A percentile compares a stretch with the other conserved stretches of the same genome.
phyloP scores from a whole-genome alignment of 2,888 invertebrate species.

The Criorhina ranunculi region DNA sequence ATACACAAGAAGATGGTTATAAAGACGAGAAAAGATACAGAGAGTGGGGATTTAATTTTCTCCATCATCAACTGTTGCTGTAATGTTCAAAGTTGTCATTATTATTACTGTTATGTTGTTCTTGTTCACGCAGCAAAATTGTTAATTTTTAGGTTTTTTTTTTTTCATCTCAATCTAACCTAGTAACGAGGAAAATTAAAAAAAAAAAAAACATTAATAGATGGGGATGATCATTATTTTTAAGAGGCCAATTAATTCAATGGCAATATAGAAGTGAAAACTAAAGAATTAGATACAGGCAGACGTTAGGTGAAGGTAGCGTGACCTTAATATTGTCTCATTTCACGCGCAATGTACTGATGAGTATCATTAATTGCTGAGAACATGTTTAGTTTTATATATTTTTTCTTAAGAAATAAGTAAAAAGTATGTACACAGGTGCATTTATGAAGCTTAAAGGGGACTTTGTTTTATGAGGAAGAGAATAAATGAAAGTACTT shows the following conservation, averaged over 20 bases:
- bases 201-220: not conserved
- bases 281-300: constrained; percentile 27
- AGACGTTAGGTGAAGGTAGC: constrained; percentile 7
- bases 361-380: constrained; percentile 40
- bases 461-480: not conserved
- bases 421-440: not conserved
- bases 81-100: constrained; percentile 33
- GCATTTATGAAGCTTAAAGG: too few species aligned
- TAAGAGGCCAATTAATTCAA: constrained; percentile 61
- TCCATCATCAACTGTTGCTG: constrained; percentile 57
- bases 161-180: not conserved
- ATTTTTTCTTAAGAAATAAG: not conserved
- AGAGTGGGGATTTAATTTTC: constrained; percentile 42
- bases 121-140: constrained; percentile 13
- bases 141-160: not conserved
- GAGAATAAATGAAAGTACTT: not conserved
- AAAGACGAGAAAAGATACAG: not conserved
- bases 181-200: not conserved
- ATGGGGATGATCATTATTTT: constrained; percentile 42
- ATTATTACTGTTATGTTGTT: constrained; percentile 41
- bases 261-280: constrained; percentile 27
- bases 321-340: constrained; percentile 44
- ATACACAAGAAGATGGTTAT: not conserved
- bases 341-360: constrained; percentile 54
- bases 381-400: not conserved